These are phyloP conservation scores for Alligator mississippiensis DNA, from an alignment of 2,113 vertebrate genomes.

Conservation along the genomic window DNA sequence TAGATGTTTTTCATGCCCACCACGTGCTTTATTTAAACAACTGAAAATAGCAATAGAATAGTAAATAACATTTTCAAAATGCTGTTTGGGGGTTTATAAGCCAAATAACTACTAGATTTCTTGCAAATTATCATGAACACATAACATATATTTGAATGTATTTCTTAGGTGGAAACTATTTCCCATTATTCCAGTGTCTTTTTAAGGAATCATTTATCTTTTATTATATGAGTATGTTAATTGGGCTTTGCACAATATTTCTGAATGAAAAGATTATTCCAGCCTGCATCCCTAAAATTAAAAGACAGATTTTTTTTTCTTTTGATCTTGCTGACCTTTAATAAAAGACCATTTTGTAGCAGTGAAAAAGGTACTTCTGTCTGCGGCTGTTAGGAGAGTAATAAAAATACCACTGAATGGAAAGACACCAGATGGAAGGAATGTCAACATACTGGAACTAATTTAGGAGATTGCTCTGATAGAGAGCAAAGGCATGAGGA, in stretches of 20 bases:
- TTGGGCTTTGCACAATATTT: conserved; percentile 51
- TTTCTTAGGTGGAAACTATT: conserved; percentile 16
- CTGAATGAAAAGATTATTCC: conserved; percentile 69
- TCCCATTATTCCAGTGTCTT: neutral
- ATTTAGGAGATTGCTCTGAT: conserved; percentile 75
- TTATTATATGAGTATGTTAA: conserved; percentile 47
- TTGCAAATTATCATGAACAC: neutral
- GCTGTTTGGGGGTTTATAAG: neutral
- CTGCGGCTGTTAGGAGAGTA: conserved; percentile 71
- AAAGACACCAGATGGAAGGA: conserved; percentile 75
- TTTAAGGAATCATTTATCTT: conserved; percentile 43
- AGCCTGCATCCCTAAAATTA: conserved; percentile 67
- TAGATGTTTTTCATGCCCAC: neutral
- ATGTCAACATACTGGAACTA: conserved; percentile 77
- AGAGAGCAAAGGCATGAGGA: conserved; percentile 72
- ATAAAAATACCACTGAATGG: conserved; percentile 73
- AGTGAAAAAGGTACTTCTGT: conserved; percentile 73
- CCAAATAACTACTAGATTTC: neutral
- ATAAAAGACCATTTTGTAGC: conserved; percentile 70
- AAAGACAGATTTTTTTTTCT: conserved; percentile 51
- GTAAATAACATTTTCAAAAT: neutral
- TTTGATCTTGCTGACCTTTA: conserved; percentile 75
- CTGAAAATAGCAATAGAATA: neutral
- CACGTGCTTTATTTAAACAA: neutral
- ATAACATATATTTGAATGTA: neutral